phyloP scores from a whole-genome alignment of 1,140 invertebrate species.

The honey bee (Apis mellifera) region Amel_HAv3.1 CM009942.2:7023001-7023500 shows the following conservation, averaged over 20 bases:
- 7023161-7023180: too few relatives aligned
- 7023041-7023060: too few relatives aligned
- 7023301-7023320: slow-evolving; percentile 28
- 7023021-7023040: too few relatives aligned
- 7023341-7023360: slow-evolving; percentile 41
- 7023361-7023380: slow-evolving; percentile 29
- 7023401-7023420: slow-evolving; percentile 74
- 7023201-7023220: background rate
- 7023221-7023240: background rate
- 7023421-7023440: slow-evolving; percentile 69
- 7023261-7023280: slow-evolving; percentile 15
- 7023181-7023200: too few relatives aligned
- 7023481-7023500: slow-evolving; percentile 50
- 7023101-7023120: too few relatives aligned
- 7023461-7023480: slow-evolving; percentile 51
- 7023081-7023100: too few relatives aligned
- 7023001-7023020: too few relatives aligned
- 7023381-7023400: slow-evolving; percentile 49
- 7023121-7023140: too few relatives aligned
- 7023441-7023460: slow-evolving; percentile 76
- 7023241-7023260: too few relatives aligned
- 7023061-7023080: too few relatives aligned
- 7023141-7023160: too few relatives aligned
- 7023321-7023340: slow-evolving; percentile 28
- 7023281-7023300: background rate